Evolutionary conservation across 2,797 vertebrate species (phyloP), one percentile per base, ranked within the genome.

Genomic region (Dendrocincla tyrannina): DNA sequence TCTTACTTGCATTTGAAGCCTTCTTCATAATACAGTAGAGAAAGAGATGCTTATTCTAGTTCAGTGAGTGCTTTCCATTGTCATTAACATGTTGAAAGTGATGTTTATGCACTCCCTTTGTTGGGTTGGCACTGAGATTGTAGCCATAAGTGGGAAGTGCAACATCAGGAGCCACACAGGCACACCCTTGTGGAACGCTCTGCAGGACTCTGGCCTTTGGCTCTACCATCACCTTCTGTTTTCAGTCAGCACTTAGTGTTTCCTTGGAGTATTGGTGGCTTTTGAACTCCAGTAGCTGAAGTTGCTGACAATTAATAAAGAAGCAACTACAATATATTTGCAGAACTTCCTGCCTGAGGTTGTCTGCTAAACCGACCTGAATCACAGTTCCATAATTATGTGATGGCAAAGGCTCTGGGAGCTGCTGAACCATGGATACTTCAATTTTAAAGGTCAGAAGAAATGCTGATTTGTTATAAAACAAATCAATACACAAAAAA

Each of bases 391-490:
- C 55, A 12, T 95, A 96, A 96, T 97, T 96, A 89, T 33, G 20
- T 56, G 77, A 91, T 64, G 70, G 93, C 78, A 96, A 95, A 95
- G 95, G 87, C 89, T 95, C 87, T 77, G 60, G 76, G 92, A 97
- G 90, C 89, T 93, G 94, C 91, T 96, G 96, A 97, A 97, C 95
- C 94, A 85, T 96, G 91, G 94, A 94, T 85, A 39, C 87, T 93
- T 95, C 95, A 76, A 63, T 94, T 95, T 93, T 94, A 97, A 97
- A 97, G 97, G 97, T 97, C 96, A 97, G 77, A 78, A 83, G 77
- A 92, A 96, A 97, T 95, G 95, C 94, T 96, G 91, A 96, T 97
- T 97, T 96, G 67, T 87, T 93, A 88, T 95, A 95, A 97, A 96
- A 95, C 82, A 97, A 97, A 96, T 97, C 95, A 91, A 97, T 96